These are phyloP conservation scores for Pardalotus punctatus DNA, from an alignment of 2,113 vertebrate species.

Conservation along the genomic window DNA sequence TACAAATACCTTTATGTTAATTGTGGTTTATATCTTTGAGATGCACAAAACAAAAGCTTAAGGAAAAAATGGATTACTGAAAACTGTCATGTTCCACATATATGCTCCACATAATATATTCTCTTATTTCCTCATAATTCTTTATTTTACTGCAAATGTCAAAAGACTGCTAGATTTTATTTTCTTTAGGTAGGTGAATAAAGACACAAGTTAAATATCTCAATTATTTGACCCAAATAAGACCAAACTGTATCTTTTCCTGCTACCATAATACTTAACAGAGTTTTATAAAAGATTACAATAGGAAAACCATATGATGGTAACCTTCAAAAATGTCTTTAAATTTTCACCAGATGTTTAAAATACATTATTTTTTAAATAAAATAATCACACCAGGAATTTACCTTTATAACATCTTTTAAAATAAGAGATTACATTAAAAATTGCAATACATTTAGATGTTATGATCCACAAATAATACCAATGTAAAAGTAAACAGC, in stretches of 20 bases:
- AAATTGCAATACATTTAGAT: background rate
- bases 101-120: background rate
- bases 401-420: background rate
- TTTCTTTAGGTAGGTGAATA: background rate
- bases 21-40: background rate
- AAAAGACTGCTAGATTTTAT: background rate
- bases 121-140: background rate
- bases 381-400: background rate
- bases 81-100: background rate
- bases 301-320: background rate
- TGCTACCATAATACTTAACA: background rate
- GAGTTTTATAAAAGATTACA: background rate
- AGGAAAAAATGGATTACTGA: background rate
- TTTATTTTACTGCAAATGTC: background rate
- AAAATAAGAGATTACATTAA: background rate
- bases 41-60: background rate
- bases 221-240: background rate
- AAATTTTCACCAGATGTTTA: background rate
- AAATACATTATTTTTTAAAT: background rate
- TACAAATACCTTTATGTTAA: background rate
- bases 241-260: background rate
- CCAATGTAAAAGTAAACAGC: background rate
- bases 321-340: background rate
- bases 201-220: background rate
- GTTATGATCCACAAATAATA: background rate